A percentile compares a stretch with the other conserved stretches of the same genome.
Evolutionary conservation across 2,888 invertebrate species (phyloP).

Genomic region (Cantharis rufa): DNA sequence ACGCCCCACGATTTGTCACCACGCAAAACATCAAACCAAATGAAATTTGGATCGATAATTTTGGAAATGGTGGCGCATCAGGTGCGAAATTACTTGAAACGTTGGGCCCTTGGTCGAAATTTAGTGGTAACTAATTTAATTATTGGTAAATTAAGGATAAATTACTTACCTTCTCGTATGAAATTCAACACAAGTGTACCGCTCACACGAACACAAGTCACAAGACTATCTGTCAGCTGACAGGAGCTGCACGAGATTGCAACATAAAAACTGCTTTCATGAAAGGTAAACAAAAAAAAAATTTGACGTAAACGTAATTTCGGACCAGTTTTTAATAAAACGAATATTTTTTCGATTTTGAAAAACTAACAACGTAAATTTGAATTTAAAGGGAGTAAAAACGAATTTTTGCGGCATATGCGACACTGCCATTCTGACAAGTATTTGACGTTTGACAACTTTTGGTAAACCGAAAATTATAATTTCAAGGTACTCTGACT

Average conservation of each 20-base stretch:
- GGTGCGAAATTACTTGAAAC: neutral
- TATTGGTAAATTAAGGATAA: neutral
- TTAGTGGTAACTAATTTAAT: neutral
- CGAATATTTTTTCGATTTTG: neutral
- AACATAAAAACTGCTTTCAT: neutral
- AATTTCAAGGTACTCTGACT: neutral
- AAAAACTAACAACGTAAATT: neutral
- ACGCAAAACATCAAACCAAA: neutral
- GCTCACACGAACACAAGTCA: conserved; percentile 44
- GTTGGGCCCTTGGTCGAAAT: neutral
- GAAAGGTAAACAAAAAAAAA: neutral
- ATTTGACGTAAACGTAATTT: neutral
- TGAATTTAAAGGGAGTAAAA: too few species aligned
- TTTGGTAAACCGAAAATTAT: neutral
- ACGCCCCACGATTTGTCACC: neutral
- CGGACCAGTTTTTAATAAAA: neutral
- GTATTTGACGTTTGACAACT: neutral
- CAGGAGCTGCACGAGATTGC: conserved; percentile 18
- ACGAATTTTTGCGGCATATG: too few species aligned
- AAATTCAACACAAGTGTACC: conserved; percentile 45
- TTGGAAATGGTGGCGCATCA: neutral
- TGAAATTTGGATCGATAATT: neutral
- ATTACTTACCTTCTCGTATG: conserved; percentile 10
- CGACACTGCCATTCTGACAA: neutral
- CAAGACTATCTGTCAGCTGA: conserved; percentile 53